A percentile compares a stretch with the other conserved stretches of the same genome.
Evolutionary conservation across 2,888 invertebrate genomes (phyloP).

Genomic region (Geotrupes spiniger): DNA sequence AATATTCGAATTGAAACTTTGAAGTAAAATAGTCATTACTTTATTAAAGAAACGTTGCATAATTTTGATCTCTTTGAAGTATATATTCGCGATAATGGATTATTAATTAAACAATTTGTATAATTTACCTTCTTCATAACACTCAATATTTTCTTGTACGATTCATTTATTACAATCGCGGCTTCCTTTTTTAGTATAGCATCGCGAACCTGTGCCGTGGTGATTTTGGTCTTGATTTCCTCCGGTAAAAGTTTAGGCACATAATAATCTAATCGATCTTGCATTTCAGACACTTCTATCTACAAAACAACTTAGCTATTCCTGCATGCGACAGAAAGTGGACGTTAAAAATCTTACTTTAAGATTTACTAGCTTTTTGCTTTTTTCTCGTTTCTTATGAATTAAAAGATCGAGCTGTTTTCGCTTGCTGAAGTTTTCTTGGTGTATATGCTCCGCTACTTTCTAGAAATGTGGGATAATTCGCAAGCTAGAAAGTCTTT

Average conservation of each 20-base stretch:
- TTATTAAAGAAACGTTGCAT: too few species aligned
- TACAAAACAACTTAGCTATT: conserved; percentile 31
- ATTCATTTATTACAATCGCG: conserved; percentile 60
- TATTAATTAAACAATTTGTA: too few species aligned
- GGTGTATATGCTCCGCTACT: conserved; percentile 59
- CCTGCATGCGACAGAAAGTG: not conserved
- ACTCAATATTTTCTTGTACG: conserved; percentile 60
- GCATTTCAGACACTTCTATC: conserved; percentile 55
- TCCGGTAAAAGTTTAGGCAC: conserved; percentile 52
- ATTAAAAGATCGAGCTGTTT: conserved; percentile 61
- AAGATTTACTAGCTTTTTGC: conserved; percentile 57
- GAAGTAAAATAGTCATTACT: too few species aligned
- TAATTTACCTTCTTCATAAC: conserved; percentile 65
- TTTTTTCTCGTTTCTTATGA: conserved; percentile 59
- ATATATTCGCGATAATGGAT: too few species aligned
- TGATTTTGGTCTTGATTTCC: conserved; percentile 51
- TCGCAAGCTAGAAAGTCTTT: conserved; percentile 1
- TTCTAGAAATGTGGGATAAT: conserved; percentile 49
- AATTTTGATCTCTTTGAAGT: too few species aligned
- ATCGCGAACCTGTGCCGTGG: conserved; percentile 61
- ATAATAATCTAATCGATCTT: conserved; percentile 55
- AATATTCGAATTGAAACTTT: too few species aligned
- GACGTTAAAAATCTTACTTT: conserved; percentile 50
- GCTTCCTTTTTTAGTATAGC: conserved; percentile 64
- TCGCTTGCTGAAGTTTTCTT: conserved; percentile 61